These are phyloP conservation scores for Drosophila repleta DNA, from an alignment of 1,140 invertebrate genomes.

Conservation along the genomic window DNA sequence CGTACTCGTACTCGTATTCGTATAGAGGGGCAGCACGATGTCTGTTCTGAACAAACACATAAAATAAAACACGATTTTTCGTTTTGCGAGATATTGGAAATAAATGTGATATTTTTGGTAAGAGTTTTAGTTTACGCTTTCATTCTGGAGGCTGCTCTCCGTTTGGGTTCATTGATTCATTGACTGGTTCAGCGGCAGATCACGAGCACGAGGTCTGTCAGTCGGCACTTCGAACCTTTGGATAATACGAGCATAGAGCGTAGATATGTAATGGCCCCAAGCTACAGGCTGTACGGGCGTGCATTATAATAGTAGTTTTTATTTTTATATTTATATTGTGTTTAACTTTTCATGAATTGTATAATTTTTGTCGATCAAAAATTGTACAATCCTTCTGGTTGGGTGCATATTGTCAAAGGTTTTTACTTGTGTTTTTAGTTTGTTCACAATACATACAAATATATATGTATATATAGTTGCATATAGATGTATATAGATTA, in stretches of 20 bases:
- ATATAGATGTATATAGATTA: conserved; percentile 3
- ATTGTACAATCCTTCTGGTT: conserved; percentile 57
- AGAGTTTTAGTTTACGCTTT: conserved; percentile 42
- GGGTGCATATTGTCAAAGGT: conserved; percentile 12
- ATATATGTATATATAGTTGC: conserved; percentile 1
- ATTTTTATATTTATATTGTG: not conserved
- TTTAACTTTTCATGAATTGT: conserved; percentile 51
- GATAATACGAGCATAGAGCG: conserved; percentile 82
- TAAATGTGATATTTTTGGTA: conserved; percentile 24
- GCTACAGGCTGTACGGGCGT: conserved; percentile 49
- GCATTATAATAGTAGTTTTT: conserved; percentile 18
- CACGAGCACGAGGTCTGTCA: conserved; percentile 63
- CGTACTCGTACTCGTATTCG: conserved; percentile 7
- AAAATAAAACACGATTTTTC: conserved; percentile 76
- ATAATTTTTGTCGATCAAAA: conserved; percentile 59
- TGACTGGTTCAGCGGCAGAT: conserved; percentile 69
- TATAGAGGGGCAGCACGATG: conserved; percentile 56
- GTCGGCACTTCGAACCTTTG: conserved; percentile 79
- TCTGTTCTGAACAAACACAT: conserved; percentile 79
- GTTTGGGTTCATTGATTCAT: conserved; percentile 37
- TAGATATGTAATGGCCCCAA: conserved; percentile 59
- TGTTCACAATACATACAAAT: conserved; percentile 3
- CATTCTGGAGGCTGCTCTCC: conserved; percentile 35
- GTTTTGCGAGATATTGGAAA: conserved; percentile 30
- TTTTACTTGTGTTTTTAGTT: conserved; percentile 1